Evolutionary conservation across 2,113 vertebrate species (phyloP), one percentile per base, ranked within the genome.

Genomic region (Rhea pennata): DNA sequence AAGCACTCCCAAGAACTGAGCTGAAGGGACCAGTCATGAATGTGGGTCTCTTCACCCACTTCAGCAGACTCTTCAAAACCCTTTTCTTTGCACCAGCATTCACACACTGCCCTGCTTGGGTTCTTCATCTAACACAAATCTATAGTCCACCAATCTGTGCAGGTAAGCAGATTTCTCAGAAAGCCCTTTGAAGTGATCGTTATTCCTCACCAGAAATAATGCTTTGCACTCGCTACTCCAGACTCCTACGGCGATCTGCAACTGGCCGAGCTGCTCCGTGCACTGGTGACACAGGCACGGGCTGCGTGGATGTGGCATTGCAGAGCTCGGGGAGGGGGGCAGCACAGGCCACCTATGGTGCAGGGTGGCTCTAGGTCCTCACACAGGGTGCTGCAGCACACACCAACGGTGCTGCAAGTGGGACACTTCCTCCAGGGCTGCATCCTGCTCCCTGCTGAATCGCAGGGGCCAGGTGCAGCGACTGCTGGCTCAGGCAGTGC

Each of bases 391-490:
- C 56, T 82, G n/a, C 33, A 82, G 77, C 62, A 91, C 66, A 74
- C 12, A 65, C 39, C 54, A 53, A 86, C 16, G 83, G 92, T 77
- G 59, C 4, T 14, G 76, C 65, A 87, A 91, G 88, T 69, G 66
- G 92, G 90, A 87, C 39, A 15, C 70, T 46, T 90, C 83, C 79
- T 72, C 40, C 90, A 76, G 88, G 86, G 82, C 13, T 72, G 26
- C 0, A 1, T 87, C 56, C 64, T 36, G 3, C 44, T 67, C 48
- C 44, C 1, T 6, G 40, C 53, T 6, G 54, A 40, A 29, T 72
- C 62, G 59, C 39, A 33, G 0, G 0, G 44, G 27, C 46, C 74
- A 66, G 71, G 31, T 21, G 73, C 9, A 2, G 77, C 20, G 53
- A 9, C 33, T 79, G 56, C 51, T 44, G 9, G 29, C 80, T 65